Evolutionary conservation across 1,140 invertebrate species (phyloP), one percentile per base, ranked within the genome.

Genomic region (Sitobion miscanthi): DNA sequence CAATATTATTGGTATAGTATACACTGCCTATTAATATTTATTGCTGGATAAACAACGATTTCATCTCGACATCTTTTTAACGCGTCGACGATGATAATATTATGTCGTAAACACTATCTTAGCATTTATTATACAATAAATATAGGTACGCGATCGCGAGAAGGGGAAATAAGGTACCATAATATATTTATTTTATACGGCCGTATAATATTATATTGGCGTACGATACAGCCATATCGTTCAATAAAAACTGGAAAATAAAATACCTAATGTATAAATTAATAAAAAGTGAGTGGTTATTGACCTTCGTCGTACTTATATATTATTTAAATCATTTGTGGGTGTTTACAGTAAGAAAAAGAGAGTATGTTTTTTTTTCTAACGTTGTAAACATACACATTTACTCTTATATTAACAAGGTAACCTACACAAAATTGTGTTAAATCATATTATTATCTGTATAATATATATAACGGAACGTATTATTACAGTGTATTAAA

Each of bases 231-330:
- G 14, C 14, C 62, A 77, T n/a, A 77, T 9, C 23, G 38, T 85
- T 85, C 38, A 85, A 85, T 85, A 85, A 42, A 85, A 85, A 85
- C 83, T 42, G 4, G 42, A 85, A 82, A 85, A 85, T 38, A 42
- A 45, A 85, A 83, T 47, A 47, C 45, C 45, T 21, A 35, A 20
- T 38, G 35, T 83, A 21, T 23, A 86, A 30, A 11, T 35, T 35
- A 35, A 87, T 35, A 30, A 86, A 88, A 88, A 88, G 86, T 49
- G 47, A 88, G 47, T 49, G 86, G 86, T 49, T 88, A 88, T 88
- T 49, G 20, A 35, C 86, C 86, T 88, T 88, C 47, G 7, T 88
- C n/a, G 11, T n/a, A n/a, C n/a, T 77, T 20, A n/a, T n/a, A 85
- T 42, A 85, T 42, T 42, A 85, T 42, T 85, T 9, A 85, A 85